These are phyloP conservation scores for Pristionchus japonicus DNA, from an alignment of 2,888 invertebrate genomes.

Conservation along the genomic window DNA sequence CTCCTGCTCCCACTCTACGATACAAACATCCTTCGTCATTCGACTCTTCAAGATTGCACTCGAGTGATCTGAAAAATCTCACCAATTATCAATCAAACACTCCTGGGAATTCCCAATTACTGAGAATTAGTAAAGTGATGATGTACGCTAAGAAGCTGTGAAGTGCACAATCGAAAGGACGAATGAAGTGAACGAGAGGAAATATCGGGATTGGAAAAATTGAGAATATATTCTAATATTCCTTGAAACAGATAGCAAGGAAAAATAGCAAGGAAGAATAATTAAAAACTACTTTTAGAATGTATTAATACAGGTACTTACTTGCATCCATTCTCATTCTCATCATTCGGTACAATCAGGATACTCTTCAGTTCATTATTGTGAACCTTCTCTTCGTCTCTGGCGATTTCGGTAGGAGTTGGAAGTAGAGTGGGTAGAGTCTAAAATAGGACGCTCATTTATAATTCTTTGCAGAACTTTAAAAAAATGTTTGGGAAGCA, in stretches of 20 bases:
- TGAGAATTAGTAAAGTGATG: background rate
- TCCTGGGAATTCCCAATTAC: background rate
- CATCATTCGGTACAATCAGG: background rate
- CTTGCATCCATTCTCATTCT: slow-evolving; percentile 9
- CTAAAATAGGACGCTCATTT: background rate
- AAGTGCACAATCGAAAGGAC: too few relatives aligned
- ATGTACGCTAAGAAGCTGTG: background rate
- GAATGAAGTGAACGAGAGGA: too few relatives aligned
- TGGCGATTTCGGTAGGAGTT: background rate
- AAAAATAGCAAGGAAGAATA: background rate
- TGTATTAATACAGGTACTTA: background rate
- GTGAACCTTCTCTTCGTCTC: background rate
- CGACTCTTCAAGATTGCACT: slow-evolving; percentile 56
- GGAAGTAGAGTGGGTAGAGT: background rate
- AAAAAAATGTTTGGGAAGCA: too few relatives aligned
- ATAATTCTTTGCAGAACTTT: too few relatives aligned
- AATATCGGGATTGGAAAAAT: too few relatives aligned
- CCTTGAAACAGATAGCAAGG: too few relatives aligned
- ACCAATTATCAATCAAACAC: background rate
- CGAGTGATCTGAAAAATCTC: slow-evolving; percentile 51
- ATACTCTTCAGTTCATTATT: background rate
- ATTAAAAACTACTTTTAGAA: too few relatives aligned
- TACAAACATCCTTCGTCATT: slow-evolving; percentile 58
- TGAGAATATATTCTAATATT: too few relatives aligned
- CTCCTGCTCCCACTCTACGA: slow-evolving; percentile 56